These are phyloP conservation scores for Leptobrachium ailaonicum DNA, from an alignment of 2,113 vertebrate species.

Conservation along the genomic window DNA sequence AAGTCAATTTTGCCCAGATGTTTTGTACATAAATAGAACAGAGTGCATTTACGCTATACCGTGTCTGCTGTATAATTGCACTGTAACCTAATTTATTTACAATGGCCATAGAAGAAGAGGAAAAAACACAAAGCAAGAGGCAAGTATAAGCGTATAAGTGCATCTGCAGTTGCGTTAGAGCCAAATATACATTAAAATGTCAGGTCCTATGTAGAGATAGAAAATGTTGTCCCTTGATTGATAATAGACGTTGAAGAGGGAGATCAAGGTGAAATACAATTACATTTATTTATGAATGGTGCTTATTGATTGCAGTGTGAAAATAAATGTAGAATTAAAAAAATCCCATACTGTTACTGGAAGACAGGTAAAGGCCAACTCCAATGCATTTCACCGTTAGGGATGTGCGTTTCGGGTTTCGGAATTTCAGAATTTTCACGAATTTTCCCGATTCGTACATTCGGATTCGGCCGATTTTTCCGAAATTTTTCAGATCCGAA, in stretches of 20 bases:
- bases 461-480: too few species aligned
- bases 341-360: too few species aligned
- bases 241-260: not conserved
- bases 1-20: not conserved
- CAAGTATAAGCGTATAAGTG: not conserved
- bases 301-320: too few species aligned
- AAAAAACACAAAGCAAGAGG: not conserved
- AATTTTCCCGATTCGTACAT: too few species aligned
- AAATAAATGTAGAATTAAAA: too few species aligned
- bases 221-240: not conserved
- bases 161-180: not conserved
- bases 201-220: not conserved
- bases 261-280: constrained; percentile 8
- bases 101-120: not conserved
- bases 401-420: too few species aligned
- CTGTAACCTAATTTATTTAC: too few species aligned
- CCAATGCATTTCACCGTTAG: too few species aligned
- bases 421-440: too few species aligned
- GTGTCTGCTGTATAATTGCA: not conserved
- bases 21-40: not conserved
- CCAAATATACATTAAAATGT: not conserved
- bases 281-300: not conserved
- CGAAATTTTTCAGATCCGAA: too few species aligned
- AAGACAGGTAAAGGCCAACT: too few species aligned
- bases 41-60: not conserved